Evolutionary conservation across 2,113 vertebrate genomes (phyloP).

Genomic region (Entosphenus tridentatus): DNA sequence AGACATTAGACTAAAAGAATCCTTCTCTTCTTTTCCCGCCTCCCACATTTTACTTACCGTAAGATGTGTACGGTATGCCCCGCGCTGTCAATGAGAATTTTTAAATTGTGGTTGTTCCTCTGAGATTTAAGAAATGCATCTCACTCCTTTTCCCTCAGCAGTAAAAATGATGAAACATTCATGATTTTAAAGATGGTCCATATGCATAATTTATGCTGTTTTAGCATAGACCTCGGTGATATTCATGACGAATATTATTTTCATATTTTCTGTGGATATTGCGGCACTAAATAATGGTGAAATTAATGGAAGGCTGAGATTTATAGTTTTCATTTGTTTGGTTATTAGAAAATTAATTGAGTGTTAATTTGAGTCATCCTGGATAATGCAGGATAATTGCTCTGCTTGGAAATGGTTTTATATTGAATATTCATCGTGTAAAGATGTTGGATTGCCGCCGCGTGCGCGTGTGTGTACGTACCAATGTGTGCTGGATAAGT

Average conservation of each 20-base stretch:
- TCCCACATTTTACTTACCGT: background rate
- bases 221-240: conserved; percentile 5
- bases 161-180: conserved; percentile 5
- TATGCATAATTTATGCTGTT: conserved; percentile 6
- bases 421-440: conserved; percentile 1
- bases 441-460: too few species aligned
- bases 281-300: conserved; percentile 4
- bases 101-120: conserved; percentile 1
- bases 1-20: too few species aligned
- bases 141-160: background rate
- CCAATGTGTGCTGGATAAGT: background rate
- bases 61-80: background rate
- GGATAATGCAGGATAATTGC: background rate
- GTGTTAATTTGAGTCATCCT: background rate
- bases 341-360: conserved; percentile 3
- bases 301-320: conserved; percentile 5
- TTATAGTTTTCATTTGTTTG: conserved; percentile 5
- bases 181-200: conserved; percentile 6
- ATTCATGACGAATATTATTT: conserved; percentile 5
- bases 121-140: conserved; percentile 1
- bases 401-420: background rate
- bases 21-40: background rate
- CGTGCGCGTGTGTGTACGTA: too few species aligned
- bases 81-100: background rate
- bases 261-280: conserved; percentile 5